Evolutionary conservation across 2,113 vertebrate genomes (phyloP).

Genomic region (Megaceryle maxima): DNA sequence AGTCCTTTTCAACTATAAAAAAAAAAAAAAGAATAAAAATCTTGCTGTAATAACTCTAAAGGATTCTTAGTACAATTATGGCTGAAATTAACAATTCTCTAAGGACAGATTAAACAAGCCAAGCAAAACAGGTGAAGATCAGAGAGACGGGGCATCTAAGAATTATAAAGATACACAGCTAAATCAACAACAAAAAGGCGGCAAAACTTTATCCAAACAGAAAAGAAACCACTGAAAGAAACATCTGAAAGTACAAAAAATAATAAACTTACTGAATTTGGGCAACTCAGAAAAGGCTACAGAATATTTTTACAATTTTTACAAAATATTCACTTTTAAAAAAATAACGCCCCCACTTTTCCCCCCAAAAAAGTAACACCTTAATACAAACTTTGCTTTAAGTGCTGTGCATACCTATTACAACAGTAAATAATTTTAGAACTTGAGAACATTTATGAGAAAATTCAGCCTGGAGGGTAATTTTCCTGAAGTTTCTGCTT

Average conservation of each 20-base stretch:
- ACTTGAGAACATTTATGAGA: constrained; percentile 20
- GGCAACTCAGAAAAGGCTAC: not conserved
- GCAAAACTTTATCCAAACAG: not conserved
- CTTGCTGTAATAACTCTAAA: not conserved
- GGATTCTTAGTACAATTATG: not conserved
- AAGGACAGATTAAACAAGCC: not conserved
- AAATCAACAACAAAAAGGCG: not conserved
- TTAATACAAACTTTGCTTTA: not conserved
- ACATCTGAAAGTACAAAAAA: not conserved
- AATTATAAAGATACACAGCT: not conserved
- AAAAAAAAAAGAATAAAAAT: not conserved
- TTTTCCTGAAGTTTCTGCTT: constrained; percentile 52
- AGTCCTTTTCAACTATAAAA: not conserved
- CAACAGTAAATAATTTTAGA: constrained; percentile 24
- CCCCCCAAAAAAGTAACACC: not conserved
- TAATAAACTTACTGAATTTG: not conserved
- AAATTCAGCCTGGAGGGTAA: constrained; percentile 48
- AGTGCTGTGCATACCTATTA: not conserved
- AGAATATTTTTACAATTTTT: not conserved
- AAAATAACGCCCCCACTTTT: not conserved
- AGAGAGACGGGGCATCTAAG: not conserved
- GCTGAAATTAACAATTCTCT: not conserved
- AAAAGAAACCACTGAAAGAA: not conserved
- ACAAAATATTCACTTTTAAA: not conserved
- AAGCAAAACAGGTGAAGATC: not conserved